These are phyloP conservation scores for Halcyon senegalensis DNA, from an alignment of 2,113 vertebrate genomes.

Conservation along the genomic window DNA sequence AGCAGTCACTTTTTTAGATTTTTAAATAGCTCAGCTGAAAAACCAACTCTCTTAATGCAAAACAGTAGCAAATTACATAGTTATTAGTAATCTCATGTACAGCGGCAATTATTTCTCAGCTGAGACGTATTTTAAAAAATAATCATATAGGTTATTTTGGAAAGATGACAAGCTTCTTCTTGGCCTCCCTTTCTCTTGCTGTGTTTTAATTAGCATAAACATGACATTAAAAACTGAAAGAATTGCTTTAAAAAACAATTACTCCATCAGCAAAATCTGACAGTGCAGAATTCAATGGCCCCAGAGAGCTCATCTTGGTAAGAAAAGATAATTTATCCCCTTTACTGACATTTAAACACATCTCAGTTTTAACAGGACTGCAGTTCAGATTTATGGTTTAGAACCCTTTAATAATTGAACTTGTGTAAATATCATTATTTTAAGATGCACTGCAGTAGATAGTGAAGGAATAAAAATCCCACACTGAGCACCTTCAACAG, in stretches of 20 bases:
- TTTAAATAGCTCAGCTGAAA: constrained; percentile 10
- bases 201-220: constrained; percentile 45
- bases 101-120: constrained; percentile 26
- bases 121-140: constrained; percentile 5
- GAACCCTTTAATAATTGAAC: constrained; percentile 4
- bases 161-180: constrained; percentile 26
- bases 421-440: constrained; percentile 24
- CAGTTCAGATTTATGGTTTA: neutral
- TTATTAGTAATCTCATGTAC: constrained; percentile 6
- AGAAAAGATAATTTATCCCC: neutral
- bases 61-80: constrained; percentile 11
- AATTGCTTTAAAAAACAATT: constrained; percentile 19
- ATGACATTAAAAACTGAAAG: constrained; percentile 19
- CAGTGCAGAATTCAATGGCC: constrained; percentile 12
- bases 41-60: neutral
- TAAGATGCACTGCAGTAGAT: neutral
- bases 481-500: neutral
- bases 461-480: neutral
- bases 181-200: neutral
- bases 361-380: neutral
- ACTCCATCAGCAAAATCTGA: constrained; percentile 13
- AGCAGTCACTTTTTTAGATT: neutral
- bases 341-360: neutral
- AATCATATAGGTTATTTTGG: constrained; percentile 28
- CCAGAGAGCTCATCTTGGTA: neutral